phyloP scores from a whole-genome alignment of 2,888 invertebrate species.

The Argynnis bischoffii region DNA sequence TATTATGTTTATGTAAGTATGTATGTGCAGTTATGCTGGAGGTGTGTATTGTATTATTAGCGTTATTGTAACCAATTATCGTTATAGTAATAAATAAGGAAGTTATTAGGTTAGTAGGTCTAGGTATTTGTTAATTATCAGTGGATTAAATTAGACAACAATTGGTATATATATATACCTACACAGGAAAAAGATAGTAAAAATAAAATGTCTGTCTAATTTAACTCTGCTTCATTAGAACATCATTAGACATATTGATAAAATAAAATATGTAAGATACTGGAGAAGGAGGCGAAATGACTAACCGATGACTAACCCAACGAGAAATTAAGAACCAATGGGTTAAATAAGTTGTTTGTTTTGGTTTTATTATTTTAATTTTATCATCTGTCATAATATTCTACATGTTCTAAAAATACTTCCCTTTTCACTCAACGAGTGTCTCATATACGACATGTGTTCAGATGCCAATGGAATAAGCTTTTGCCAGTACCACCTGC shows the following conservation, averaged over 20 bases:
- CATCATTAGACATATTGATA: conserved; percentile 1
- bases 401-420: conserved; percentile 27
- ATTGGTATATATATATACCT: no score
- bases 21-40: neutral
- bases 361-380: conserved; percentile 16
- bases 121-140: neutral
- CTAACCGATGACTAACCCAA: conserved; percentile 59
- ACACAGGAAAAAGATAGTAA: no score
- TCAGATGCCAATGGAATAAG: conserved; percentile 54
- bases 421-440: conserved; percentile 30
- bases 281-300: conserved; percentile 45
- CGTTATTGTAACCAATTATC: conserved; percentile 12
- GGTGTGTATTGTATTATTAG: neutral
- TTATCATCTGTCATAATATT: conserved; percentile 22
- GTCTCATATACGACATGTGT: conserved; percentile 34
- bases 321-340: conserved; percentile 39
- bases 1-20: neutral
- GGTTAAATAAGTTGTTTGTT: conserved; percentile 15
- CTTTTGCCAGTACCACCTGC: conserved; percentile 65
- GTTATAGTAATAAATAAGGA: neutral
- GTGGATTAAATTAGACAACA: no score
- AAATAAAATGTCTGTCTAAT: no score
- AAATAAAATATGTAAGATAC: conserved; percentile 11
- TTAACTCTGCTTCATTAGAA: neutral
- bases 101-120: conserved; percentile 13